A percentile compares a stretch with the other conserved stretches of the same genome.
Conservation (phyloP, 1,140 invertebrate species). For the Araneus ventricosus region DNA sequence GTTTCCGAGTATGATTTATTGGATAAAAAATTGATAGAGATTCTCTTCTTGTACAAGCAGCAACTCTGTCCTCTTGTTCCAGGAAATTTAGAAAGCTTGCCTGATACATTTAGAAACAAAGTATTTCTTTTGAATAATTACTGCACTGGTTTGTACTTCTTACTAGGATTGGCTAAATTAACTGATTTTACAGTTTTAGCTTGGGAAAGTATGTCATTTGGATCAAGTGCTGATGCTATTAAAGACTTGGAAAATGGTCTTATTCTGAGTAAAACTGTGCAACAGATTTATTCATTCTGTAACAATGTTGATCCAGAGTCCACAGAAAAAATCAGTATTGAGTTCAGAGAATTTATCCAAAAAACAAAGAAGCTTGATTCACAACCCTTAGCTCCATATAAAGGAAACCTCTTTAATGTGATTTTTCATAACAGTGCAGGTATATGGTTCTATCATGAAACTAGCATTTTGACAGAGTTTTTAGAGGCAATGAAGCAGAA, state of each 20-base stretch:
- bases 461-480: constrained; percentile 56
- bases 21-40: constrained; percentile 67
- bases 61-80: constrained; percentile 51
- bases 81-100: not conserved
- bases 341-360: constrained; percentile 60
- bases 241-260: constrained; percentile 13
- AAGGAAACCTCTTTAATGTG: constrained; percentile 65
- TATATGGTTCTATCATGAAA: constrained; percentile 73
- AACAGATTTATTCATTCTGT: constrained; percentile 61
- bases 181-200: constrained; percentile 67
- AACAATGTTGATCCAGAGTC: constrained; percentile 44
- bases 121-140: constrained; percentile 61
- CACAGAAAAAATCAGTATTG: not conserved
- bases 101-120: constrained; percentile 18
- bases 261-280: constrained; percentile 60
- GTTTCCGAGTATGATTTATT: constrained; percentile 35
- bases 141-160: constrained; percentile 68
- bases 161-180: constrained; percentile 65
- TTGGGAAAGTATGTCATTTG: constrained; percentile 71
- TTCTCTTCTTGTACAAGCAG: constrained; percentile 70
- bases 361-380: constrained; percentile 53
- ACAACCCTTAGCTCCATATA: constrained; percentile 57
- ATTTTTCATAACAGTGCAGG: constrained; percentile 74
- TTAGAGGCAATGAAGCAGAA: constrained; percentile 61
- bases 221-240: not conserved